phyloP scores from a whole-genome alignment of 2,888 invertebrate genomes.

The Bellardia bayeri region DNA sequence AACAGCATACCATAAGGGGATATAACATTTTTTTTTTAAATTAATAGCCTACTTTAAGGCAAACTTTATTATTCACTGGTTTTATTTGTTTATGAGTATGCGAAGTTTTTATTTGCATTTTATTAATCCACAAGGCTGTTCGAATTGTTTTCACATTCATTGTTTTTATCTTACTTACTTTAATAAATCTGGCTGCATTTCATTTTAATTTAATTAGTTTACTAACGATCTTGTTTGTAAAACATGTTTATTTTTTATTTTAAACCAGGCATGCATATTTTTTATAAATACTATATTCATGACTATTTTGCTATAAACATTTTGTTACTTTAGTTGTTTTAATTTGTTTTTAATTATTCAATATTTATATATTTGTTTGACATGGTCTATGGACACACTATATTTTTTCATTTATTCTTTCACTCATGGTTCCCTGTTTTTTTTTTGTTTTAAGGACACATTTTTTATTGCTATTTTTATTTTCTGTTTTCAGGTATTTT shows the following conservation, averaged over 20 bases:
- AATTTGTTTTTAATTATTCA: slow-evolving; percentile 66
- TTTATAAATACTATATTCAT: not conserved
- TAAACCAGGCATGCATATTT: not conserved
- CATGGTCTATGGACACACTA: too few relatives aligned
- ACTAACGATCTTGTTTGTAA: not conserved
- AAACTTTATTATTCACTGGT: not conserved
- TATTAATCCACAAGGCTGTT: not conserved
- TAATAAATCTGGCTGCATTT: not conserved
- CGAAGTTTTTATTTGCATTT: too few relatives aligned
- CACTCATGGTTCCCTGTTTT: not conserved
- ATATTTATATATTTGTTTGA: slow-evolving; percentile 28
- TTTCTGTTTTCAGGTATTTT: not conserved
- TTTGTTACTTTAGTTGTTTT: slow-evolving; percentile 14
- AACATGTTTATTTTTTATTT: not conserved
- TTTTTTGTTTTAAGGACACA: not conserved
- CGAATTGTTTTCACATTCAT: not conserved
- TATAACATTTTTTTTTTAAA: not conserved
- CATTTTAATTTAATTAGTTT: not conserved
- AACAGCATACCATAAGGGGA: slow-evolving; percentile 18
- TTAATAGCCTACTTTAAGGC: slow-evolving; percentile 28
- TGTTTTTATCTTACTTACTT: not conserved
- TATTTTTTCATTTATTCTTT: not conserved
- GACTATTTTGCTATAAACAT: slow-evolving; percentile 1
- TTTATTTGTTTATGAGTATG: too few relatives aligned
- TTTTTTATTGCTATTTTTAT: slow-evolving; percentile 11